These are phyloP conservation scores for Chrysolophus pictus DNA, from an alignment of 2,797 vertebrate species.

Conservation along the genomic window DNA sequence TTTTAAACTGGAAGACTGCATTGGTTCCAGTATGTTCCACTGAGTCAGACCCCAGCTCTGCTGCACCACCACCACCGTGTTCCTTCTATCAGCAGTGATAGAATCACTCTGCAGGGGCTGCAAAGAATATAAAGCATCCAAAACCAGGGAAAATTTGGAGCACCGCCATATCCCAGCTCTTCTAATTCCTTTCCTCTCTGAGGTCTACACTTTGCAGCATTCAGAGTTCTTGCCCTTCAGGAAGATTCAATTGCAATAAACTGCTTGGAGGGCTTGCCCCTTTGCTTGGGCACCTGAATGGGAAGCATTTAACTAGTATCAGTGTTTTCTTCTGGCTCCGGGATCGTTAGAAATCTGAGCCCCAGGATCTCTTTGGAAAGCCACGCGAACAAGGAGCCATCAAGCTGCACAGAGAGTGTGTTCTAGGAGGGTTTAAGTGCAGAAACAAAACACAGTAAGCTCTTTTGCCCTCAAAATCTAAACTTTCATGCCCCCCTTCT, in stretches of 20 bases:
- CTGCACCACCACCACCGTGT: background rate
- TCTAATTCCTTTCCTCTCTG: background rate
- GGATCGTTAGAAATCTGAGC: background rate
- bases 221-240: background rate
- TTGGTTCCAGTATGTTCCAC: background rate
- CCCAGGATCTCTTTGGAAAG: background rate
- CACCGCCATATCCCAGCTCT: background rate
- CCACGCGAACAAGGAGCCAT: background rate
- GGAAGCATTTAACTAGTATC: background rate
- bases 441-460: background rate
- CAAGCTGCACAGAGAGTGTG: background rate
- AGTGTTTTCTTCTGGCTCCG: fast-evolving
- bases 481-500: background rate
- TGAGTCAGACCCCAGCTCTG: background rate
- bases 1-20: background rate
- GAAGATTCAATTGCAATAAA: background rate
- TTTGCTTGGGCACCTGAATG: background rate
- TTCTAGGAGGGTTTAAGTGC: background rate
- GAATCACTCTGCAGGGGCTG: background rate
- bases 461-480: background rate
- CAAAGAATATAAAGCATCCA: background rate
- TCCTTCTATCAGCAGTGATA: background rate
- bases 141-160: background rate
- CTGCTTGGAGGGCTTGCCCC: background rate
- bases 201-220: background rate